Evolutionary conservation across 2,888 invertebrate species (phyloP), one percentile per base, ranked within the genome.

Genomic region (Plebejus melissa): DNA sequence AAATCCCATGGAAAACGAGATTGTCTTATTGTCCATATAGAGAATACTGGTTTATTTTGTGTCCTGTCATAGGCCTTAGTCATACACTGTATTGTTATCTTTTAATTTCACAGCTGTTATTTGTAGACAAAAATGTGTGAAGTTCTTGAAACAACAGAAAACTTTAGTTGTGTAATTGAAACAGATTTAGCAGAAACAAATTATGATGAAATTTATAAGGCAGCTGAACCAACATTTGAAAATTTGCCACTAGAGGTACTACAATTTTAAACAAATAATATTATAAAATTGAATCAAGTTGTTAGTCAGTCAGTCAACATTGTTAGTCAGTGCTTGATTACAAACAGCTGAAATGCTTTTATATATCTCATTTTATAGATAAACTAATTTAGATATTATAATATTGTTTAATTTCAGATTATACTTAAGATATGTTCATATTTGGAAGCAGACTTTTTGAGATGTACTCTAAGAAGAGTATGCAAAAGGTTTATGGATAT

Each of bases 401-500:
- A 13, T 13, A 32, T 65, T 65, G 11, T 32, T 65, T 65, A 0
- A 6, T 65, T 65, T 65, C 88, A 95, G 95, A 94, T 95, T 80
- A 91, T 95, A 80, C 87, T 95, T 78, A 94, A 95, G 84, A 95
- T 95, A 83, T 95, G 95, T 81, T 94, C 94, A 50, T 95, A 91
- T 82, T 80, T 95, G 82, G 94, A 95, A 84, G 94, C 94, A 77
- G 88, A 92, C 80, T 94, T 94, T 80, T 85, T 95, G 78, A 94
- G 94, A 81, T 86, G 93, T 74, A 91, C 91, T 32, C 83, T 95
- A 75, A 90, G 94, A 76, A 88, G 90, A 82, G 94, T 94, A 6
- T 95, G 95, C 83, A 94, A 89, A 81, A 88, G 94, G 79, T 94
- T 95, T 82, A 86, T 94, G 80, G 86, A 90, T 77, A 95, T 95